Evolutionary conservation across 37 sponge, comb jelly and placozoan species (phyloP).

Genomic region (Ephydatia muelleri): DNA sequence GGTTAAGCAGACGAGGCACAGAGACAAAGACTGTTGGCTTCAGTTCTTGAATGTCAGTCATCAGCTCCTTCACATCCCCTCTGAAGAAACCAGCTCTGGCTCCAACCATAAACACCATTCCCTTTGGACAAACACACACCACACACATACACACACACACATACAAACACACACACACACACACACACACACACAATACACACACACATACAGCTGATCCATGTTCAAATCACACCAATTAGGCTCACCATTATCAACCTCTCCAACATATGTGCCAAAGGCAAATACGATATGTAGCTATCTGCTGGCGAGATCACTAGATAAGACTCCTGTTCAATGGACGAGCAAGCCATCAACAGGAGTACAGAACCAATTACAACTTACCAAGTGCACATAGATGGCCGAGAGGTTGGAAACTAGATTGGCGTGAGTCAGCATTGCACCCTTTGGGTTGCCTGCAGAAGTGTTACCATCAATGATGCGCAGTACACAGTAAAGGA

Average conservation of each 20-base stretch:
- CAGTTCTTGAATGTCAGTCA: slow-evolving; percentile 80
- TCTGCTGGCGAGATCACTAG: slow-evolving; percentile 39
- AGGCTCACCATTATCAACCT: slow-evolving; percentile 54
- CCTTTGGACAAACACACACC: slow-evolving; percentile 7
- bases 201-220: too few relatives aligned
- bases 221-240: background rate
- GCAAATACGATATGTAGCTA: slow-evolving; percentile 93
- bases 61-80: slow-evolving; percentile 88
- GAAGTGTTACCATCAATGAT: too few relatives aligned
- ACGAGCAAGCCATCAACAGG: background rate
- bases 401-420: slow-evolving; percentile 56
- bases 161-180: too few relatives aligned
- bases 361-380: background rate
- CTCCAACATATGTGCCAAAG: slow-evolving; percentile 98
- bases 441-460: slow-evolving; percentile 94
- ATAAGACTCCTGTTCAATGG: background rate
- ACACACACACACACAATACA: too few relatives aligned
- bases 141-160: too few relatives aligned
- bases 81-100: slow-evolving; percentile 80
- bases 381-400: slow-evolving; percentile 42
- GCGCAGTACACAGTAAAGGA: too few relatives aligned
- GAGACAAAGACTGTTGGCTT: slow-evolving; percentile 90
- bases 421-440: slow-evolving; percentile 80
- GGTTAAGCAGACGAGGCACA: slow-evolving; percentile 93
- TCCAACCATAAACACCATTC: slow-evolving; percentile 66